Percentiles rank a stretch among this genome's conserved stretches.
These are phyloP conservation scores for Protaetia brevitarsis DNA, from an alignment of 1,140 invertebrate genomes.

Conservation along the genomic window DNA sequence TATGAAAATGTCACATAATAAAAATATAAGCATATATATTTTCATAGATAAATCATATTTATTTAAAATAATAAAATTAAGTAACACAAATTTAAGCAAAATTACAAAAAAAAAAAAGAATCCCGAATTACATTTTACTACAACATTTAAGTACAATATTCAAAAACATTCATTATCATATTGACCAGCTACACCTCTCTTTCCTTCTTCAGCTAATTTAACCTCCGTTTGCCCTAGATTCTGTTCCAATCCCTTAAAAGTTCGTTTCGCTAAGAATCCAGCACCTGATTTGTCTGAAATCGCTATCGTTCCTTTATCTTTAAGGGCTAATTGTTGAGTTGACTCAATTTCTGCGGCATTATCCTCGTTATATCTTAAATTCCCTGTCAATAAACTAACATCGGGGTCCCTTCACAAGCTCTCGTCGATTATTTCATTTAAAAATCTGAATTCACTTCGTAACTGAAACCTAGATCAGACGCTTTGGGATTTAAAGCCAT, in stretches of 20 bases:
- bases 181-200: slow-evolving; percentile 59
- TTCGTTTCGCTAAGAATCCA: slow-evolving; percentile 59
- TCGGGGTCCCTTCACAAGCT: slow-evolving; percentile 48
- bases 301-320: slow-evolving; percentile 47
- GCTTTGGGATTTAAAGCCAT: slow-evolving; percentile 70
- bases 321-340: slow-evolving; percentile 41
- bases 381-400: slow-evolving; percentile 68
- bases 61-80: no score
- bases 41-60: no score
- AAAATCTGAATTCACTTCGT: slow-evolving; percentile 51
- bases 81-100: no score
- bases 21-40: no score
- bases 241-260: slow-evolving; percentile 73
- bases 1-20: no score
- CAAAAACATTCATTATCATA: slow-evolving; percentile 49
- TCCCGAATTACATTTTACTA: no score
- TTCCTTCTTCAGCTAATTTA: slow-evolving; percentile 58
- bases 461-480: slow-evolving; percentile 36
- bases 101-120: no score
- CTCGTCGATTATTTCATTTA: slow-evolving; percentile 44
- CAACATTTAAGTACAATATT: no score
- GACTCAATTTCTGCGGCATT: slow-evolving; percentile 41
- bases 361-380: slow-evolving; percentile 51
- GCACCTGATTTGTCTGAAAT: slow-evolving; percentile 50
- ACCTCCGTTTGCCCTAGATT: slow-evolving; percentile 64